These are phyloP conservation scores for Peribatodes rhomboidaria DNA, from an alignment of 2,888 invertebrate genomes.

Conservation along the genomic window DNA sequence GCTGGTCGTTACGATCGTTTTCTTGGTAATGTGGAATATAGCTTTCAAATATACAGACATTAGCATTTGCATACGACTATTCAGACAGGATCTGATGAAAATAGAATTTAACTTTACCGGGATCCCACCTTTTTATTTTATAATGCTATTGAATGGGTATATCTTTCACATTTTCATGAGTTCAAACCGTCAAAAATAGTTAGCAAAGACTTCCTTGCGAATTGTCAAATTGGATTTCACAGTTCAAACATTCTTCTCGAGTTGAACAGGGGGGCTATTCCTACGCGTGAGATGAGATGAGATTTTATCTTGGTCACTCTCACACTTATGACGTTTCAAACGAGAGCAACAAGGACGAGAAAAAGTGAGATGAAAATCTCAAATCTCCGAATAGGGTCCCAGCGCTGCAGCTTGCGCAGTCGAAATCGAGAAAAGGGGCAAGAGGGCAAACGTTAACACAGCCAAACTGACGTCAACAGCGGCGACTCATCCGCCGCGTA, in stretches of 20 bases:
- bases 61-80: slow-evolving; percentile 16
- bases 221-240: not conserved
- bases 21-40: slow-evolving; percentile 38
- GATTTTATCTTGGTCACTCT: no score
- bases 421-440: slow-evolving; percentile 64
- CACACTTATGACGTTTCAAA: no score
- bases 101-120: not conserved
- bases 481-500: slow-evolving; percentile 54
- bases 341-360: no score
- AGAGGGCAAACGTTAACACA: slow-evolving; percentile 50
- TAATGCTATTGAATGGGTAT: not conserved
- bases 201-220: not conserved
- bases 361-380: no score
- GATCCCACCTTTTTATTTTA: not conserved
- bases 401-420: slow-evolving; percentile 51
- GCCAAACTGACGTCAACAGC: slow-evolving; percentile 50
- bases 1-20: slow-evolving; percentile 32
- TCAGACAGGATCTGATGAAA: slow-evolving; percentile 14
- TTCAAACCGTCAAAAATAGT: no score
- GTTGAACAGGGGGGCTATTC: no score
- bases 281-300: no score
- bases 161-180: no score
- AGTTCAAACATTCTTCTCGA: not conserved
- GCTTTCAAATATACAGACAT: slow-evolving; percentile 26
- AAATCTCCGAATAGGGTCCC: no score